A percentile compares a stretch with the other conserved stretches of the same genome.
phyloP scores from a whole-genome alignment of 1,140 invertebrate genomes.

The Drosophila parabipectinata region DNA sequence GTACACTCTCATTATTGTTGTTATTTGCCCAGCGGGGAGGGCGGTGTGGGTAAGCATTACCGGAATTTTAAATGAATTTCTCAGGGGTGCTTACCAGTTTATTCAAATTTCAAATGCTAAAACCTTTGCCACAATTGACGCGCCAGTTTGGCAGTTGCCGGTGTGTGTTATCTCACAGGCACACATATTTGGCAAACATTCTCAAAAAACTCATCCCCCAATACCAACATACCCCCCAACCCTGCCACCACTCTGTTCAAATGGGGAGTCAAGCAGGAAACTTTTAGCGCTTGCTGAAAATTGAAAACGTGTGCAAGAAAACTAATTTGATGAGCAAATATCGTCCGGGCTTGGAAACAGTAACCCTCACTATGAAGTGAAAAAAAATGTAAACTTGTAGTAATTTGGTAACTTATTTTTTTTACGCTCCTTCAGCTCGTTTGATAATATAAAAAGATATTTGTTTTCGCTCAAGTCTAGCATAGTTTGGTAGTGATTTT shows the following conservation, averaged over 20 bases:
- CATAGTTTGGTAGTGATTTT: conserved; percentile 40
- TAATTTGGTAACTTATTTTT: conserved; percentile 31
- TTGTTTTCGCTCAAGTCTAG: conserved; percentile 20
- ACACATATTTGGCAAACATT: conserved; percentile 36
- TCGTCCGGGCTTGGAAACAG: conserved; percentile 1
- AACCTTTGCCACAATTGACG: conserved; percentile 56
- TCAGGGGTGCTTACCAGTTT: conserved; percentile 34
- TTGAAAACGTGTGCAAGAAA: conserved; percentile 75
- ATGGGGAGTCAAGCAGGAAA: conserved; percentile 40
- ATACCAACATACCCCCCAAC: not conserved
- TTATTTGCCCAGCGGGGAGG: conserved; percentile 10
- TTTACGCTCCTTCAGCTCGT: conserved; percentile 1
- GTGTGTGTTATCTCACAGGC: conserved; percentile 17
- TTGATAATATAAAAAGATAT: conserved; percentile 36
- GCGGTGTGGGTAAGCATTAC: conserved; percentile 1
- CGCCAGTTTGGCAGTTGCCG: conserved; percentile 9
- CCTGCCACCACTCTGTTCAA: conserved; percentile 6
- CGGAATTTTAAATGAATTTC: conserved; percentile 47
- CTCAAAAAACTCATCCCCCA: not conserved
- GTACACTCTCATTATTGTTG: conserved; percentile 50
- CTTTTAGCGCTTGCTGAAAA: conserved; percentile 67
- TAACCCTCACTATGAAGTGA: not conserved
- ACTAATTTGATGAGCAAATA: conserved; percentile 77
- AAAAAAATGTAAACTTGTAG: conserved; percentile 21
- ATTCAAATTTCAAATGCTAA: conserved; percentile 45